Conservation (phyloP, 2,888 invertebrate species). For the Drosophila nr. perissopoda region DNA sequence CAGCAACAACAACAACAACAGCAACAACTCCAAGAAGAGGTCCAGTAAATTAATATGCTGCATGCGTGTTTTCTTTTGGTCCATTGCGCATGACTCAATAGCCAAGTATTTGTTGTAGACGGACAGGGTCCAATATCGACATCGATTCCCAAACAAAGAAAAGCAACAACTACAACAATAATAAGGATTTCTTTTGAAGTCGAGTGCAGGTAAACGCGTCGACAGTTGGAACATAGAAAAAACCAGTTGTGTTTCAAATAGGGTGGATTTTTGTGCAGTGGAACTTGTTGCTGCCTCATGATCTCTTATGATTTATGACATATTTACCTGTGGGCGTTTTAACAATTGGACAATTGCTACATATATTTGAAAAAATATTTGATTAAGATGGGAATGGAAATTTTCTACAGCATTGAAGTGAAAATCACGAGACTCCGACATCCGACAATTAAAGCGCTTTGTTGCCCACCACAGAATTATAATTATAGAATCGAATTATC, state of each 20-base stretch:
- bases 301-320: background rate
- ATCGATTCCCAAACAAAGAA: slow-evolving; percentile 33
- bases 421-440: background rate
- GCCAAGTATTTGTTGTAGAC: slow-evolving; percentile 57
- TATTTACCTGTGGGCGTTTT: background rate
- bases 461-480: background rate
- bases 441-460: background rate
- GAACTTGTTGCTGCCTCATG: slow-evolving; percentile 9
- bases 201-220: slow-evolving; percentile 38
- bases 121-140: slow-evolving; percentile 47
- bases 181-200: slow-evolving; percentile 35
- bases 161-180: slow-evolving; percentile 13
- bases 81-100: slow-evolving; percentile 74
- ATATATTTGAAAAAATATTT: background rate
- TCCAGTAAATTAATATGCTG: slow-evolving; percentile 73
- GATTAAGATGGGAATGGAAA: background rate
- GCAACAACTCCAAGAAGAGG: slow-evolving; percentile 28
- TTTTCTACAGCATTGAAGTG: background rate
- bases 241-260: slow-evolving; percentile 10
- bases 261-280: slow-evolving; percentile 1
- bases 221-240: background rate
- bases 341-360: background rate
- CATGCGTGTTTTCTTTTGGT: slow-evolving; percentile 70
- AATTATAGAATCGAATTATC: background rate
- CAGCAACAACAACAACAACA: slow-evolving; percentile 19